Base-by-base conservation (phyloP, 1,140 invertebrate genomes). In the Cryptotermes secundus region DNA sequence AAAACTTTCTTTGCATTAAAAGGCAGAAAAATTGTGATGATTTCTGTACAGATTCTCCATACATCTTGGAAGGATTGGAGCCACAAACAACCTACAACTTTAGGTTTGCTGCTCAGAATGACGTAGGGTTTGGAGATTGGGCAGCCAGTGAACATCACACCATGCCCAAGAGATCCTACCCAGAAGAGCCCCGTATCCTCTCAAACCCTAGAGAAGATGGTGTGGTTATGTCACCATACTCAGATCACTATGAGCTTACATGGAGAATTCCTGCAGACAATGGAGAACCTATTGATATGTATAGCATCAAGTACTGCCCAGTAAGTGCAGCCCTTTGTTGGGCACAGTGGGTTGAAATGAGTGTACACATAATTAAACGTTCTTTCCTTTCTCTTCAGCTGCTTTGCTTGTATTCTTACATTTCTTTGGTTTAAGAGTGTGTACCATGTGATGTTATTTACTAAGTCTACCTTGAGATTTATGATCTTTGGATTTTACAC, bases 191-290 rank as follows among this genome's bases (percentile, higher is more conserved):
- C 0, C 90, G 89, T 83, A 92, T 94, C 83, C 87, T 92, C 16
- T 38, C 80, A 2, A 86, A 89, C 59, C 86, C 49, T 84, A 81
- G 1, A 86, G 38, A 85, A 1, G 49, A 81, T 7, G 34, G 84
- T 0, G 82, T 86, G 59, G 88, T 90, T 0, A 59, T 88, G 12
- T 93, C 92, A 22, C 89, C 92, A 45, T 97, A 93, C 89, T 93
- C 93, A 38, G 93, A 96, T 89, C 93, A 93, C 87, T 97, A 94
- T 88, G 94, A 97, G 88, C 87, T 97, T 3, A 91, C 93, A 87
- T 98, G 97, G 96, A 93, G 92, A 84, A 93, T 94, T 53, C 96
- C 96, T 0, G 92, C 93, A 24, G 95, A 98, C 88, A 98, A 98
- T 89, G 97, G 97, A 6, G 95, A 96, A 90, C 94, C 93, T 4